Conservation (phyloP, 2,888 invertebrate species). For the Pachliopta kotzebuea region DNA sequence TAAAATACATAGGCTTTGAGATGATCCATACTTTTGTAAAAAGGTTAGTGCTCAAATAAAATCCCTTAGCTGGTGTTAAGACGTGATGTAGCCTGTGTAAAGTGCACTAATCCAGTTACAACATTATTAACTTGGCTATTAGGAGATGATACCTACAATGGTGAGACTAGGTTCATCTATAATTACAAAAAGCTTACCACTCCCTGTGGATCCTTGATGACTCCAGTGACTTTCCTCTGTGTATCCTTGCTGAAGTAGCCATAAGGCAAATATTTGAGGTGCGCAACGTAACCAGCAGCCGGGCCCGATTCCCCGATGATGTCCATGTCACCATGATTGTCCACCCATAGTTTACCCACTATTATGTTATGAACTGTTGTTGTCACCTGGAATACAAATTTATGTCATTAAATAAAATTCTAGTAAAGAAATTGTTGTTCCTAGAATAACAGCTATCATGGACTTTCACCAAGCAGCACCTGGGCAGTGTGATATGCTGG, state of each 20-base stretch:
- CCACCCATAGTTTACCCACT: slow-evolving; percentile 99
- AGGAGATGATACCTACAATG: too few species aligned
- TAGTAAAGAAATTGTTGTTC: too few species aligned
- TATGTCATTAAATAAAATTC: not conserved
- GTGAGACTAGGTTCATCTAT: not conserved
- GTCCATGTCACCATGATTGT: slow-evolving; percentile 99
- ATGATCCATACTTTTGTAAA: too few species aligned
- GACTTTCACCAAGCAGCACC: too few species aligned
- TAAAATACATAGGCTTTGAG: too few species aligned
- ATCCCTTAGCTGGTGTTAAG: too few species aligned
- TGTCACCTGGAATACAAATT: slow-evolving; percentile 83
- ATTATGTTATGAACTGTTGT: slow-evolving; percentile 99
- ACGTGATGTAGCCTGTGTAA: too few species aligned
- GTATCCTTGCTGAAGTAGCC: slow-evolving; percentile 98
- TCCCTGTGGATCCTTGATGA: slow-evolving; percentile 86
- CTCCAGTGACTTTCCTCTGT: slow-evolving; percentile 93
- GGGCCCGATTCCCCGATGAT: slow-evolving; percentile 91
- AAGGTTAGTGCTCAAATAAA: too few species aligned
- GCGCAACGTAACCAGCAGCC: slow-evolving; percentile 94
- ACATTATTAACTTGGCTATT: too few species aligned
- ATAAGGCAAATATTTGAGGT: slow-evolving; percentile 98
- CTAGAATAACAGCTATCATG: too few species aligned
- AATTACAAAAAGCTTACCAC: slow-evolving; percentile 77
- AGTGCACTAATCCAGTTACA: too few species aligned
- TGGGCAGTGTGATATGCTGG: too few species aligned